A percentile compares a stretch with the other conserved stretches of the same genome.
These are phyloP conservation scores for Stigmatopora argus DNA, from an alignment of 2,113 vertebrate species.

Conservation along the genomic window DNA sequence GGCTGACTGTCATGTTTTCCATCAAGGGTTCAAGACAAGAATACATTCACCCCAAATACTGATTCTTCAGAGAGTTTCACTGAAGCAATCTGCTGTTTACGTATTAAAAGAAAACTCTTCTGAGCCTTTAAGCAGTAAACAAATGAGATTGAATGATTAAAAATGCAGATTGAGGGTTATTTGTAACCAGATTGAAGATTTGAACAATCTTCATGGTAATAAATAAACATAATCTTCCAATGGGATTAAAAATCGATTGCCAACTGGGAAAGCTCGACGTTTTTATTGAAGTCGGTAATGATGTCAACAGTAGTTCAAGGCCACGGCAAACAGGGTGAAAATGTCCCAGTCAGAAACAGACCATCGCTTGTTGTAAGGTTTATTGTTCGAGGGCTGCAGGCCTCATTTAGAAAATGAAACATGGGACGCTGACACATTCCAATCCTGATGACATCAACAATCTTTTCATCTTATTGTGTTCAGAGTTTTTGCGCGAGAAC, in stretches of 20 bases:
- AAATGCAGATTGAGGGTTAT: conserved; percentile 18
- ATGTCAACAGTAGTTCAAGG: conserved; percentile 19
- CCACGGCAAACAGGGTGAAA: conserved; percentile 8
- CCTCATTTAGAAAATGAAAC: conserved; percentile 22
- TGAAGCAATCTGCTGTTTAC: conserved; percentile 23
- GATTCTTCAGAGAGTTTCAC: conserved; percentile 1
- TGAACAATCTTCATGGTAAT: conserved; percentile 19
- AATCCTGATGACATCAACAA: conserved; percentile 8
- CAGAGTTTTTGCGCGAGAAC: not conserved
- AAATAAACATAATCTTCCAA: conserved; percentile 23
- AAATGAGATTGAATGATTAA: conserved; percentile 6
- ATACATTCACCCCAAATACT: not conserved
- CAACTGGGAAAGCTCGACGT: conserved; percentile 27
- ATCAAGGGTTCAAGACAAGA: not conserved
- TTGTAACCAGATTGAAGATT: conserved; percentile 21
- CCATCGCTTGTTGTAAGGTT: conserved; percentile 8
- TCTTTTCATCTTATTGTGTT: not conserved
- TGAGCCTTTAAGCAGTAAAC: conserved; percentile 17
- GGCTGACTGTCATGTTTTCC: not conserved
- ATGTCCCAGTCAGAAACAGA: conserved; percentile 3
- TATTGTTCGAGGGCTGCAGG: conserved; percentile 6
- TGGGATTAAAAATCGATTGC: conserved; percentile 29
- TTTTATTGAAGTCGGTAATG: conserved; percentile 22
- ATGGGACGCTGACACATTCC: conserved; percentile 13
- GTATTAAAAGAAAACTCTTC: conserved; percentile 15